Base-by-base conservation (phyloP, 2,113 vertebrate genomes). In the Ictidomys tridecemlineatus region DNA sequence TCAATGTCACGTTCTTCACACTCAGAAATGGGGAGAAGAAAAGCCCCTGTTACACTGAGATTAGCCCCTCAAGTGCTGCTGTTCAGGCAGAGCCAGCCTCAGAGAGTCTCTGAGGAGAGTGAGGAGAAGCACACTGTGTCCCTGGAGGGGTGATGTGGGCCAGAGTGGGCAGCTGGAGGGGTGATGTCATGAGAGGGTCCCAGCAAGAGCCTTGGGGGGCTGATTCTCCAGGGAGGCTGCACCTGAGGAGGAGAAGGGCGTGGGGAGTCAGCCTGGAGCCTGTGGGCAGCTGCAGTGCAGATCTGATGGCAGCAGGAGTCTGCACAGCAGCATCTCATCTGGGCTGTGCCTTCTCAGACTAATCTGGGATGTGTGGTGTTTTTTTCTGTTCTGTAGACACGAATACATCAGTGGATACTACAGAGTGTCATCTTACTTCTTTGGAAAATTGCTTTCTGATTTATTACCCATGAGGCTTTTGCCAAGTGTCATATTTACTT, bases 321-420 rank as follows among this genome's bases (percentile, higher is more conserved):
- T 79, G 8, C 2, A 3, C 0, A 42, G 17, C 12, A n/a, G 37
- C 32, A 20, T 20, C 37, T 53, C 5, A 13, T n/a, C 51, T 48
- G 30, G 13, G 17, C 26, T 26, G 6, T 53, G 30, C 9, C 28
- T 92, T 76, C 28, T 69, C 34, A 20, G 89, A 76, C 65, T 92
- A 61, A 94, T n/a, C 48, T 30, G 74, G 10, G 28, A 5, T 24
- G 3, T 22, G 4, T 39, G 58, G 6, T 74, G 2, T 69, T 0
- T 51, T 2, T 89, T 61, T 70, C 85, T 98, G n/a, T 97, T 94
- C 97, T 96, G 0, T 97, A 99, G 99, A 93, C 99, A 99, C 8
- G 99, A 99, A 96, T 99, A 99, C 22, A 99, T 99, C 98, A 99
- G 99, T 72, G 99, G 99, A 3, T 99, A 99, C 96, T 99, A 99